Percentiles rank a stretch among this genome's conserved stretches.
Conservation (phyloP, 2,888 invertebrate genomes). For the Calephelis perditalis region DNA sequence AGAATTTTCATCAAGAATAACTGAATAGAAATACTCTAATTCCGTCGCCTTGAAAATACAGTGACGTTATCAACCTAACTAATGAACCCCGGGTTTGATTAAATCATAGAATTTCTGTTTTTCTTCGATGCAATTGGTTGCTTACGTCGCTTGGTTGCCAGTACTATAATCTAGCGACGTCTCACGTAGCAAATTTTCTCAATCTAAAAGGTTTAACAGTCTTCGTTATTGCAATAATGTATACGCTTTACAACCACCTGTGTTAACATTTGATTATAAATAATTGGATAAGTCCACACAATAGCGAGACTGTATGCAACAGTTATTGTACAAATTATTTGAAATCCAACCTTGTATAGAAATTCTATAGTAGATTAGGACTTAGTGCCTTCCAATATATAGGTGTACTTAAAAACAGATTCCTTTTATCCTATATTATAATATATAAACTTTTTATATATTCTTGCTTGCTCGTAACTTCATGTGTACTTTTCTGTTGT, state of each 20-base stretch:
- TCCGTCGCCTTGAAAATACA: too few species aligned
- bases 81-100: too few species aligned
- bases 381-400: constrained; percentile 70
- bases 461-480: constrained; percentile 23
- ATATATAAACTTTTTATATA: constrained; percentile 21
- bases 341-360: constrained; percentile 56
- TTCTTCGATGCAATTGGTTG: too few species aligned
- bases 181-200: too few species aligned
- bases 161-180: too few species aligned
- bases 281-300: background rate
- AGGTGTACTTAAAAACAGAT: constrained; percentile 49
- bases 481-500: background rate
- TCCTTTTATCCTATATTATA: background rate
- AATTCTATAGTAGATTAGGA: constrained; percentile 68
- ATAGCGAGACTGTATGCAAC: constrained; percentile 6
- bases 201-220: too few species aligned
- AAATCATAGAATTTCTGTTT: too few species aligned
- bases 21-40: too few species aligned
- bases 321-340: constrained; percentile 25
- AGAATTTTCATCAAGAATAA: too few species aligned
- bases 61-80: too few species aligned
- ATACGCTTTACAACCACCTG: constrained; percentile 2
- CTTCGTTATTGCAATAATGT: background rate
- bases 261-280: background rate
- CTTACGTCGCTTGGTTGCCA: too few species aligned